These are phyloP conservation scores for Onychomys arenicola DNA, from an alignment of 2,797 vertebrate species.

Conservation along the genomic window DNA sequence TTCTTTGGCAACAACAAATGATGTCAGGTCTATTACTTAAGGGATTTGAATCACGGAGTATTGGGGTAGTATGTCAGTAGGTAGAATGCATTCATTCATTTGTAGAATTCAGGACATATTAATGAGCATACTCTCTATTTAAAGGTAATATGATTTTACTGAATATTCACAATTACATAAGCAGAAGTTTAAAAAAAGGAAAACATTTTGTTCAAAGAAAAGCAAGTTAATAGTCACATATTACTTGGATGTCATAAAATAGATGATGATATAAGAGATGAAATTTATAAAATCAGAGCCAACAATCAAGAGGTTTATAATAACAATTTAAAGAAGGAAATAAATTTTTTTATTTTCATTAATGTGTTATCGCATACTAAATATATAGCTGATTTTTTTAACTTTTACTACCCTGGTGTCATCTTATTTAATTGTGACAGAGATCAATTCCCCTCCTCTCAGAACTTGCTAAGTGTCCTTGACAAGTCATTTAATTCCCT, in stretches of 20 bases:
- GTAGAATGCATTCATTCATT: background rate
- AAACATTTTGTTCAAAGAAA: background rate
- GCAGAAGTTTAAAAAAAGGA: background rate
- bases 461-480: background rate
- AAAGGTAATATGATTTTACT: background rate
- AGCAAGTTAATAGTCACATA: background rate
- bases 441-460: background rate
- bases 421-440: background rate
- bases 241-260: background rate
- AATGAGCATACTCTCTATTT: background rate
- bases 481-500: background rate
- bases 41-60: constrained; percentile 4
- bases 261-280: background rate
- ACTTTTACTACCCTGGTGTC: background rate
- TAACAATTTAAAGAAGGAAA: constrained; percentile 17
- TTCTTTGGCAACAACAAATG: constrained; percentile 42
- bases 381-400: background rate
- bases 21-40: background rate
- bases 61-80: background rate
- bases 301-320: background rate
- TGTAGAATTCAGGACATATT: background rate
- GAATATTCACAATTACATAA: background rate
- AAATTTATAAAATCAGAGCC: background rate
- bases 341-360: background rate
- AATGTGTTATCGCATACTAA: background rate